Evolutionary conservation across 2,888 invertebrate species (phyloP).

Genomic region (Sericinus montela): DNA sequence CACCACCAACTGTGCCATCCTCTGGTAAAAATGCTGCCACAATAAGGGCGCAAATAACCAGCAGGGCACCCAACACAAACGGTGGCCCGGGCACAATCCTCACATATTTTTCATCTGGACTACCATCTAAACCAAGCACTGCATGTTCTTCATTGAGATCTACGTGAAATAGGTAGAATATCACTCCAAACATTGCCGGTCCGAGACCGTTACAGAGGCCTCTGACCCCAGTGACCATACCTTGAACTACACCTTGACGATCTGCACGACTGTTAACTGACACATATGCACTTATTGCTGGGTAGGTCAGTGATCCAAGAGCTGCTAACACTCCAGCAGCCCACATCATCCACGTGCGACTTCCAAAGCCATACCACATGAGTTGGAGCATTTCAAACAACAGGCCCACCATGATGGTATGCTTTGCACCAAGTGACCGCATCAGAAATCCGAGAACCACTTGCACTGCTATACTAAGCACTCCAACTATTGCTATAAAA

Average conservation of each 20-base stretch:
- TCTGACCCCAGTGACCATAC: conserved; percentile 99
- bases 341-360: conserved; percentile 99
- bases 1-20: conserved; percentile 63
- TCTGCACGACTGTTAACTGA: conserved; percentile 99
- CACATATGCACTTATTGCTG: conserved; percentile 98
- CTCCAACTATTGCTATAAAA: conserved; percentile 98
- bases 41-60: conserved; percentile 96
- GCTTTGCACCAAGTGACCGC: conserved; percentile 93
- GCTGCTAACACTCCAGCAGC: conserved; percentile 97
- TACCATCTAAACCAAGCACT: conserved; percentile 32
- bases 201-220: conserved; percentile 99
- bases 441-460: conserved; percentile 90
- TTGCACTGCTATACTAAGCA: conserved; percentile 97
- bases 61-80: conserved; percentile 97
- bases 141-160: conserved; percentile 91
- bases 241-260: conserved; percentile 97
- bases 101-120: conserved; percentile 69
- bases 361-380: conserved; percentile 98
- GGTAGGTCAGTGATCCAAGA: conserved; percentile 97
- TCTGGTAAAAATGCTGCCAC: conserved; percentile 94
- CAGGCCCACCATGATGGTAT: conserved; percentile 97
- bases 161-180: conserved; percentile 99
- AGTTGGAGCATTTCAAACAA: conserved; percentile 98
- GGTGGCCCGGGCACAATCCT: conserved; percentile 97
- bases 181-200: conserved; percentile 98